These are phyloP conservation scores for Drosophila kuntzei DNA, from an alignment of 2,888 invertebrate genomes.

Conservation along the genomic window DNA sequence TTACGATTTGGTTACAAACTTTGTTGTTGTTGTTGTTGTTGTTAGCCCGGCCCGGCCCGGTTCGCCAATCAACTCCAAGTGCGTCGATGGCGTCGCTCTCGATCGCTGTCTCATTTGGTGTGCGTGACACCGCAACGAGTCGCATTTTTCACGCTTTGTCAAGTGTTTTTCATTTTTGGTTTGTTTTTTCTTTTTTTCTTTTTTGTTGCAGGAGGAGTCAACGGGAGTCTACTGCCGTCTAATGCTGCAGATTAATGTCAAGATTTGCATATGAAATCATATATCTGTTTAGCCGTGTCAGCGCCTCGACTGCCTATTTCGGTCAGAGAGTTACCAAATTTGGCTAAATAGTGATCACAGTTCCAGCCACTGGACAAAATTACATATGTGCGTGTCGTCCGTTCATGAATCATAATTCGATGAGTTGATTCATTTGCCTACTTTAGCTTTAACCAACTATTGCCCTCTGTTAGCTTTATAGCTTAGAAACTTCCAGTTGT, in stretches of 20 bases:
- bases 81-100: conserved; percentile 57
- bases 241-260: conserved; percentile 78
- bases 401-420: conserved; percentile 41
- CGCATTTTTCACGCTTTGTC: conserved; percentile 78
- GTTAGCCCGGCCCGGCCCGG: conserved; percentile 19
- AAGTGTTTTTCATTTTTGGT: conserved; percentile 25
- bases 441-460: not conserved
- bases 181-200: conserved; percentile 6
- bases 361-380: conserved; percentile 28
- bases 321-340: conserved; percentile 50
- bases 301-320: conserved; percentile 54
- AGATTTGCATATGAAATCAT: conserved; percentile 80
- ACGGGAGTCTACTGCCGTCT: conserved; percentile 43
- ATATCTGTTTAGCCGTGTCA: conserved; percentile 54
- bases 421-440: conserved; percentile 17
- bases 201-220: conserved; percentile 60
- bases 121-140: conserved; percentile 50
- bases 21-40: conserved; percentile 25
- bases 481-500: not conserved
- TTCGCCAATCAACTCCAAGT: conserved; percentile 60
- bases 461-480: not conserved
- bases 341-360: conserved; percentile 35
- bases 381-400: conserved; percentile 50
- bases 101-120: conserved; percentile 49
- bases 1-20: conserved; percentile 27